These are phyloP conservation scores for Dasypogon diadema DNA, from an alignment of 2,888 invertebrate genomes.

Conservation along the genomic window DNA sequence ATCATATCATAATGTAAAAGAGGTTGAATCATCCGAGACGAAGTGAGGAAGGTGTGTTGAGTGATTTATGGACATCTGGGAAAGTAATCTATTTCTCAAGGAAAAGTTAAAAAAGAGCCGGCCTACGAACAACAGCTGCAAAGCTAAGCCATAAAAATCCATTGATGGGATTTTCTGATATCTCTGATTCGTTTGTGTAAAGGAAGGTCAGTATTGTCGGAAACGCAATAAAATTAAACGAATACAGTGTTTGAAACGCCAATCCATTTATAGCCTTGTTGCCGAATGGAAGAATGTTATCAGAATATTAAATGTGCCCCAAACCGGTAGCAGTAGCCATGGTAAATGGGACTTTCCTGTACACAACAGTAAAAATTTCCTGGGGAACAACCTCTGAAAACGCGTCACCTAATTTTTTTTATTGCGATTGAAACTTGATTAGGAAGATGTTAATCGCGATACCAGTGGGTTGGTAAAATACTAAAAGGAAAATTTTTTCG, in stretches of 20 bases:
- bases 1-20: constrained; percentile 4
- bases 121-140: neutral
- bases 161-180: constrained; percentile 17
- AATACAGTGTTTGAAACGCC: neutral
- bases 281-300: constrained; percentile 24
- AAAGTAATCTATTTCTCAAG: neutral
- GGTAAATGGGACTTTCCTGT: neutral
- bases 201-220: neutral
- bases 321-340: neutral
- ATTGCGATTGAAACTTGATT: constrained; percentile 19
- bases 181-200: neutral
- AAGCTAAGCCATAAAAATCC: neutral
- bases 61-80: constrained; percentile 20
- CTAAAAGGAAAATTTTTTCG: too few relatives aligned
- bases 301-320: constrained; percentile 23
- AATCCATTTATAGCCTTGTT: constrained; percentile 7
- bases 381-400: neutral
- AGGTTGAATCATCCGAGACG: neutral
- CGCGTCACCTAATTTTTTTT: neutral
- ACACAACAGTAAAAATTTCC: neutral
- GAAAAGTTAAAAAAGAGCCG: neutral
- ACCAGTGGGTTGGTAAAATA: too few relatives aligned
- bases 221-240: constrained; percentile 2
- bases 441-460: too few relatives aligned
- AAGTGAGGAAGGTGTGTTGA: neutral